Percentiles rank a stretch among this genome's conserved stretches.
phyloP scores from a whole-genome alignment of 2,113 vertebrate genomes.

The Corythoichthys haematopterus region DNA sequence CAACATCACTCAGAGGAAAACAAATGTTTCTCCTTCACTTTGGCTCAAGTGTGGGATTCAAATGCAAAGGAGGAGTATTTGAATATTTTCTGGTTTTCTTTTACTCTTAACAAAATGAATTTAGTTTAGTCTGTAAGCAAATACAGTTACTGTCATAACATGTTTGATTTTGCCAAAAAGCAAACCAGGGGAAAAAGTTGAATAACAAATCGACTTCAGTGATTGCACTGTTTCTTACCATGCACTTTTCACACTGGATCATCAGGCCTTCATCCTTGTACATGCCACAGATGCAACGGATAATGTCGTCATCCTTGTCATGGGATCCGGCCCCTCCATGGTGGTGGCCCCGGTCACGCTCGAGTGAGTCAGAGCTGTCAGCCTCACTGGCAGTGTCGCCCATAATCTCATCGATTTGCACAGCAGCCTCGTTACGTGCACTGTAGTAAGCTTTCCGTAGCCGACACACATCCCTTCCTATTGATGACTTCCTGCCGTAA shows the following conservation, averaged over 20 bases:
- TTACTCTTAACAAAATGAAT: neutral
- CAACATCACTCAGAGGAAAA: neutral
- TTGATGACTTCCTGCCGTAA: conserved; percentile 89
- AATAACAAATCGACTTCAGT: neutral
- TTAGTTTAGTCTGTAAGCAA: neutral
- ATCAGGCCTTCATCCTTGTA: conserved; percentile 97
- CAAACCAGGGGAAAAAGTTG: neutral
- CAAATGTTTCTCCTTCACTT: neutral
- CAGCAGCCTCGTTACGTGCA: conserved; percentile 86
- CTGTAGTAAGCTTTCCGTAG: conserved; percentile 92
- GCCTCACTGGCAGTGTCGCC: conserved; percentile 95
- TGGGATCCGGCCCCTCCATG: conserved; percentile 76
- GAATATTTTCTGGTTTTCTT: neutral
- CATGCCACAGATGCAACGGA: conserved; percentile 96
- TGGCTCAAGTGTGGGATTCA: neutral
- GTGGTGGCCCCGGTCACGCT: conserved; percentile 67
- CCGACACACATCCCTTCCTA: conserved; percentile 88
- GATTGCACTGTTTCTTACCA: conserved; percentile 72
- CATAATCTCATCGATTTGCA: conserved; percentile 96
- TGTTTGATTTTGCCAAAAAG: neutral
- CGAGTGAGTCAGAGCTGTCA: conserved; percentile 90
- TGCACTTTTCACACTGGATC: conserved; percentile 99
- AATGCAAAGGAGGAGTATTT: neutral
- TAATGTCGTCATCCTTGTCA: conserved; percentile 86
- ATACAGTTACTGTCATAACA: conserved; percentile 7